These are phyloP conservation scores for Bathynomus jamesi DNA, from an alignment of 1,140 invertebrate genomes.

Conservation along the genomic window DNA sequence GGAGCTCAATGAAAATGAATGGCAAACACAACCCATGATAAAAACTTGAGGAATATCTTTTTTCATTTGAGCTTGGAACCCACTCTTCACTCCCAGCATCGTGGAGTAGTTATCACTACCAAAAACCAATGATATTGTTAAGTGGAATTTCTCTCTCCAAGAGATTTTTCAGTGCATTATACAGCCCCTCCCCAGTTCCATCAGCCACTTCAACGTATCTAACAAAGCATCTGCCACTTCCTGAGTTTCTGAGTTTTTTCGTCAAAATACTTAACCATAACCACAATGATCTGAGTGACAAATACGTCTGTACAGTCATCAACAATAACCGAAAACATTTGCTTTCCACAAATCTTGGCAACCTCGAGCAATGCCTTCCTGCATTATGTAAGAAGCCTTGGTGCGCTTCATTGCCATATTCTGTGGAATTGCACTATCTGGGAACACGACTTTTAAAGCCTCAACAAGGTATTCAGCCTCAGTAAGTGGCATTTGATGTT, in stretches of 20 bases:
- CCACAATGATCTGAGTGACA: neutral
- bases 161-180: neutral
- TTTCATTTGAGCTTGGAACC: slow-evolving; percentile 5
- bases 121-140: too few species aligned
- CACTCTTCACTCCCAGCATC: slow-evolving; percentile 3
- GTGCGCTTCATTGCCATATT: too few species aligned
- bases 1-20: neutral
- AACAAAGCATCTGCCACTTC: neutral
- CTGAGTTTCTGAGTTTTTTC: too few species aligned
- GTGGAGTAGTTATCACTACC: slow-evolving; percentile 4
- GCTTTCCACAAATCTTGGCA: too few species aligned
- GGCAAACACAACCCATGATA: too few species aligned
- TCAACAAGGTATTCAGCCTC: too few species aligned
- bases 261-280: too few species aligned
- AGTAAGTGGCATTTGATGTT: too few species aligned
- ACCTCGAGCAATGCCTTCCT: too few species aligned
- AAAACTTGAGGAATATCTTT: neutral
- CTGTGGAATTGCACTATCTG: too few species aligned
- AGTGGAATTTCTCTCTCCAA: neutral
- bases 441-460: too few species aligned
- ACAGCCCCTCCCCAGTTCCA: neutral
- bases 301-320: slow-evolving; percentile 17
- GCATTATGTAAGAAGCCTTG: too few species aligned
- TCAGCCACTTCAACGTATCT: neutral
- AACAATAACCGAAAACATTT: slow-evolving; percentile 21